Evolutionary conservation across 2,888 invertebrate species (phyloP), one percentile per base, ranked within the genome.

Genomic region (Marasmarcha lunaedactyla): DNA sequence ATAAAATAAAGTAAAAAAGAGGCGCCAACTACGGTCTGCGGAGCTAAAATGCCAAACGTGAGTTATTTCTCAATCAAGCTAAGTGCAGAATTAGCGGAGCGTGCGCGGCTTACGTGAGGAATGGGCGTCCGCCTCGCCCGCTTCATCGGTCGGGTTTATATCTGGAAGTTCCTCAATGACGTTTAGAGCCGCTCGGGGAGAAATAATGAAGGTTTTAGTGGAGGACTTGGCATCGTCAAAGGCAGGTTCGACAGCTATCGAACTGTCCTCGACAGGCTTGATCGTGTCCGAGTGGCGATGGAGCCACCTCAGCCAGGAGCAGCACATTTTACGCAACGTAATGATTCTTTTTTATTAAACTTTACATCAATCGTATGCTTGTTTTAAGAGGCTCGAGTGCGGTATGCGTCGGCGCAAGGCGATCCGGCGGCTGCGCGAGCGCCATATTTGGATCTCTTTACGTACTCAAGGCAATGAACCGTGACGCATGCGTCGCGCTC

Each of bases 401-500:
- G 51, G 57, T 55, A 52, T 65, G 74, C 72, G 73, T 74, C 53
- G 76, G 74, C 74, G 72, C 78, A 76, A 76, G 72, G 71, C 63
- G 58, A 74, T 65, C 73, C 63, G 61, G 71, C 14, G 57, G 63
- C 57, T 59, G 59, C 63, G 57, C 55, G 55, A 53, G 48, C 54
- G 57, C 81, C 81, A 73, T 79, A 83, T 79, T 76, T 73, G 79
- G 81, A 69, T 65, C 65, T 68, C 71, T 73, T 72, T 74, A 70
- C 70, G 71, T 59, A 70, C 56, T 74, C 76, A 77, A 78, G 78
- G 79, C 79, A 74, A 72, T 78, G 79, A 81, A 78, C 81, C 76
- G 65, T 74, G 73, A 77, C 79, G 68, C 71, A 67, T 55, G 58
- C 61, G 56, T 47, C 50, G 49, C 40, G 51, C 41, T 46, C 50